Base-by-base conservation (phyloP, 2,797 vertebrate genomes). In the Sebastes ruberrimus region DNA sequence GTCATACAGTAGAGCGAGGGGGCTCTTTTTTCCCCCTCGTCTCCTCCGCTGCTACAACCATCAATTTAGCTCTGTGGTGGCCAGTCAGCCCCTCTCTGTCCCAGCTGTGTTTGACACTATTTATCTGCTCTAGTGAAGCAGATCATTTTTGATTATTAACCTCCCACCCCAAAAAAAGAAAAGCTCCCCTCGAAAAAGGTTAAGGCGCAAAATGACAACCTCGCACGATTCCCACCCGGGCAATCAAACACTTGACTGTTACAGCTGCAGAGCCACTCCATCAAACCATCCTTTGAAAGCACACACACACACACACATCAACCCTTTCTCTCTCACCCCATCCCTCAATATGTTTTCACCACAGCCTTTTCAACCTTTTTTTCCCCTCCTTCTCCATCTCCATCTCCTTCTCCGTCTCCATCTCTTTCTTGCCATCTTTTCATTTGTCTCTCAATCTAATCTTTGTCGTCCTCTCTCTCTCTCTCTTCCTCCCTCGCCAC, bases 171-270 rank as follows among this genome's bases (percentile, higher is more conserved):
- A 88, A 71, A 89, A 87, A 87, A 86, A 86, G 80, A 89, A 81
- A 90, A 83, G 70, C 68, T 72, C 75, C 78, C 86, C 80, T n/a
- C 74, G 80, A 91, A 93, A 93, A 94, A 93, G 92, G 93, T 94
- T 93, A 93, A 90, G 90, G 92, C 88, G 87, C 92, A 92, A 95
- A 95, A 96, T 96, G 94, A 96, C 95, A 96, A 94, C 87, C 90
- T 94, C 71, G 61, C 82, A 60, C 75, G 59, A 92, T 74, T 83
- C 86, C 84, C 73, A 74, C 76, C 76, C 86, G 83, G 84, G 89
- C 85, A 87, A 93, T 92, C 86, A 95, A 86, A 91, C 74, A 83
- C 82, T 95, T 90, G 91, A 92, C 92, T 64, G 65, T 92, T 94
- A 92, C 89, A 92, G 92, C 92, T 93, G 88, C 81, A 76, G 64